Evolutionary conservation across 1,140 invertebrate species (phyloP), one percentile per base, ranked within the genome.

Genomic region (Conopomorpha cramerella): DNA sequence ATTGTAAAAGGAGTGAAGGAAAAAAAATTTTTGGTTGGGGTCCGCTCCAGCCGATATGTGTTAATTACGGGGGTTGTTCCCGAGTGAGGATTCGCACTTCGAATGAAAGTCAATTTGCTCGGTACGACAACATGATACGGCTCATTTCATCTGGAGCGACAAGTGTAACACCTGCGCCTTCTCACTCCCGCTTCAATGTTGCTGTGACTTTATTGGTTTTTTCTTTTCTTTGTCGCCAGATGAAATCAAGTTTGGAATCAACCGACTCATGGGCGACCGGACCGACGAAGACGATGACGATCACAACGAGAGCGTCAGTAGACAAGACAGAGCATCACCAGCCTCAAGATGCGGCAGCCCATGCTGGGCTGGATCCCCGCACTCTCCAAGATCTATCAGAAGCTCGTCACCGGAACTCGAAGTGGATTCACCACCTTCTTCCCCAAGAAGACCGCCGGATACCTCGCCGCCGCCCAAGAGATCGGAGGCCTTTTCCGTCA

Each of bases 401-500:
- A 84, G 82, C 26, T 82, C 83, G 7, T 87, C 85, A 0, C 84
- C 85, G 2, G 86, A 87, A 57, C 63, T 88, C 15, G 86, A 88
- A 72, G 86, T 88, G 1, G 86, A 88, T 53, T 86, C 83, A 3
- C 84, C 85, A 1, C 81, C 82, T 13, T 82, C 80, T n/a, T 76
- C 79, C 8, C 80, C 78, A 19, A 76, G 71, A 62, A 77, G 77
- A 43, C 55, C 63, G 35, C 74, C 77, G 42, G 65, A 78, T 33
- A 73, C 82, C 3, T 78, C 70, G 2, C 79, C 68, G 37, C 70
- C 73, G 11, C 73, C 74, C n/a, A 87, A 87, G 64, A 84, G 86
- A 73, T 90, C 87, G 3, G 86, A 90, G 63, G 82, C 85, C 3
- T 91, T 91, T 57, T 91, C 87, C 37, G 89, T 91, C 3, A 89